Evolutionary conservation across 2,797 vertebrate genomes (phyloP).

Genomic region (Eulemur albifrons): DNA sequence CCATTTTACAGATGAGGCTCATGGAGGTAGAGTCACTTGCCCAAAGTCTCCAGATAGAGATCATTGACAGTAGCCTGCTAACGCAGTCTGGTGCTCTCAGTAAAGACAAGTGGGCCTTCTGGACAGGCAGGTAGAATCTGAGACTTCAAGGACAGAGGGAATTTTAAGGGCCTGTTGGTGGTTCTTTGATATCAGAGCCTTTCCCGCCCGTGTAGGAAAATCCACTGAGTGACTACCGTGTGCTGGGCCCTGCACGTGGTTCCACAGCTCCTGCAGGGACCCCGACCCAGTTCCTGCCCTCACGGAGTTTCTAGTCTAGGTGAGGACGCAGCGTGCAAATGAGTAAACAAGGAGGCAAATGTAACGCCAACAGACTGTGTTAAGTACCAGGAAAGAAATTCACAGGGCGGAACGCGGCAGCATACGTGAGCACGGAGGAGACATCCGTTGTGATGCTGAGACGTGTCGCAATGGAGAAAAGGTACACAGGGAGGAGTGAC

Average conservation of each 20-base stretch:
- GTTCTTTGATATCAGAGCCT: background rate
- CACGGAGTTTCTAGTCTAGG: background rate
- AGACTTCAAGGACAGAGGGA: background rate
- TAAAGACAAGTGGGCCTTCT: background rate
- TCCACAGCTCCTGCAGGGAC: background rate
- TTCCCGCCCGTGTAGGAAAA: background rate
- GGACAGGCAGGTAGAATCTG: background rate
- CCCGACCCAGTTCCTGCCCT: background rate
- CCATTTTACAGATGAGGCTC: background rate
- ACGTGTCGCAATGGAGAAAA: background rate
- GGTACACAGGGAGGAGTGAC: no score
- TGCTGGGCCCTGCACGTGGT: background rate
- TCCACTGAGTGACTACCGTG: no score
- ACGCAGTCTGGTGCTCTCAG: background rate
- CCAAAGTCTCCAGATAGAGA: background rate
- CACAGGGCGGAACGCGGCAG: background rate
- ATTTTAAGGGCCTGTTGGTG: background rate
- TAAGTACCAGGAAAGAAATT: background rate
- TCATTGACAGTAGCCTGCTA: background rate
- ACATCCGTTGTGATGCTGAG: background rate
- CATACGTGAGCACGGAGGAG: no score
- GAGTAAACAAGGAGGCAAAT: background rate
- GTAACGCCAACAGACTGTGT: background rate
- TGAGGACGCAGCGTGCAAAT: background rate
- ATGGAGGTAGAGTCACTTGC: background rate